These are phyloP conservation scores for Cotesia chilonis DNA, from an alignment of 1,140 invertebrate genomes.

Conservation along the genomic window DNA sequence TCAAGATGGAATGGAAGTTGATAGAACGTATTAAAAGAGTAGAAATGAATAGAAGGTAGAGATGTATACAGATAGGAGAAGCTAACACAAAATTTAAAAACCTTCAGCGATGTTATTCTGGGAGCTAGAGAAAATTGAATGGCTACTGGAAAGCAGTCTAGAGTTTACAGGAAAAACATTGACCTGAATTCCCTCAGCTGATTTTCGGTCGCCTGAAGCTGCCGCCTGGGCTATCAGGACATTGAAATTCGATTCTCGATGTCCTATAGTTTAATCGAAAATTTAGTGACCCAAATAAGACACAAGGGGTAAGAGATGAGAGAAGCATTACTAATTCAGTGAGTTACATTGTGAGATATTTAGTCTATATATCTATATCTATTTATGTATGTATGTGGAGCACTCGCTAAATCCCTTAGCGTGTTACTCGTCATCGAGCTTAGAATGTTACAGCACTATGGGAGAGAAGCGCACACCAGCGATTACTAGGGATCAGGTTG, in stretches of 20 bases:
- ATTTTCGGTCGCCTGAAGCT: constrained; percentile 7
- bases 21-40: too few species aligned
- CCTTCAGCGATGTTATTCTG: background rate
- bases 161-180: constrained; percentile 21
- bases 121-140: constrained; percentile 15
- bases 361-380: constrained; percentile 8
- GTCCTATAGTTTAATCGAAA: constrained; percentile 24
- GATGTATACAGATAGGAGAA: background rate
- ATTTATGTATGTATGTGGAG: too few species aligned
- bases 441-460: background rate
- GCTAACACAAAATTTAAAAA: background rate
- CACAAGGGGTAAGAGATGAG: constrained; percentile 4
- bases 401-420: constrained; percentile 15
- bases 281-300: constrained; percentile 30
- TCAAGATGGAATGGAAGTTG: too few species aligned
- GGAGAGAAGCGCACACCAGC: background rate
- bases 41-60: background rate
- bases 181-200: constrained; percentile 19
- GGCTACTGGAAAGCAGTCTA: constrained; percentile 5
- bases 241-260: constrained; percentile 19
- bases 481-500: constrained; percentile 13
- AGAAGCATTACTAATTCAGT: constrained; percentile 16
- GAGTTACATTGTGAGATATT: constrained; percentile 20
- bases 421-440: constrained; percentile 31
- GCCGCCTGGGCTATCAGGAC: background rate